These are phyloP conservation scores for Leiothrix lutea DNA, from an alignment of 2,113 vertebrate species.

Conservation along the genomic window DNA sequence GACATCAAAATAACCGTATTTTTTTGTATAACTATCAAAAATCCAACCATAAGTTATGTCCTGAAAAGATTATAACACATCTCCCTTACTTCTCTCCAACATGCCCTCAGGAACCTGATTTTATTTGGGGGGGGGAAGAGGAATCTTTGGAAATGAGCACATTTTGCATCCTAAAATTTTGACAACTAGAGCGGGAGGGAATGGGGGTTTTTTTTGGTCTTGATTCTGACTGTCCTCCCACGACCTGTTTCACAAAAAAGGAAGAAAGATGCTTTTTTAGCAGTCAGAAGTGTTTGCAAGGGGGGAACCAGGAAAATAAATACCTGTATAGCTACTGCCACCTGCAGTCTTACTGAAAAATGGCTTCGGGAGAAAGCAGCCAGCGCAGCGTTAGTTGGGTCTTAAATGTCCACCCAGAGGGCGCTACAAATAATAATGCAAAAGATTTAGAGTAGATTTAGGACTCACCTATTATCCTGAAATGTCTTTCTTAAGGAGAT, in stretches of 20 bases:
- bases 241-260: background rate
- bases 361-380: background rate
- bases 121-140: background rate
- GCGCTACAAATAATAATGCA: background rate
- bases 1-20: background rate
- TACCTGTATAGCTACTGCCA: conserved; percentile 37
- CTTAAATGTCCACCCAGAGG: background rate
- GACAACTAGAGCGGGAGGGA: background rate
- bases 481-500: background rate
- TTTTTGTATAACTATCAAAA: background rate
- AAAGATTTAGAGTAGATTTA: background rate
- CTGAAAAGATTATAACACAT: background rate
- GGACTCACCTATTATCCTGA: background rate
- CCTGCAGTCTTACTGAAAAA: conserved; percentile 7
- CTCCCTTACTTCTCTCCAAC: background rate
- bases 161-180: background rate
- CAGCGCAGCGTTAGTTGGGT: fast-evolving
- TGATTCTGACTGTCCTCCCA: background rate
- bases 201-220: background rate
- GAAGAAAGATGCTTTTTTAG: background rate
- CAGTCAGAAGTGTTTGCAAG: background rate
- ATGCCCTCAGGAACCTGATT: background rate
- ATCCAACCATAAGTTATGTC: background rate
- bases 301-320: background rate
- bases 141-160: background rate